Evolutionary conservation across 2,113 vertebrate species (phyloP), one percentile per base, ranked within the genome.

Genomic region (Ceyx melanurus): DNA sequence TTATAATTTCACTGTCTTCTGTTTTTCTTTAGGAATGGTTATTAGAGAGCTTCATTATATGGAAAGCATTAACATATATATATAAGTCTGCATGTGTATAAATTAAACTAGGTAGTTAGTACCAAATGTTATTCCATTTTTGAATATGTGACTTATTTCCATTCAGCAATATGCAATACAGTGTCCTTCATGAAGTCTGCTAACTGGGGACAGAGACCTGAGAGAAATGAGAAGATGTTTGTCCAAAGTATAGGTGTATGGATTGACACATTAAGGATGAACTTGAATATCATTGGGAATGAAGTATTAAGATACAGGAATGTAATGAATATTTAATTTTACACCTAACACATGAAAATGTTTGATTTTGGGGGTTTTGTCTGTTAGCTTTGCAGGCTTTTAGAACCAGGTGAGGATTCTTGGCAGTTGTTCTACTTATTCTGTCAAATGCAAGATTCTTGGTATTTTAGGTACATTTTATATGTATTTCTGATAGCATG

Each of bases 281-380:
- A 33, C 7, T 28, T 45, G 5, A 42, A 70, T 73, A 10, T 86
- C 42, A n/a, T 5, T 68, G 7, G n/a, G 12, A n/a, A 56, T 60
- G 23, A 90, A 88, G 16, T 77, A 26, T n/a, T 64, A 9, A 28
- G 7, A 25, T 42, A 46, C 5, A 46, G n/a, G 17, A 80, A 67
- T 6, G 10, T 23, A 54, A 40, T 0, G 0, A 35, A 9, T 61
- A 31, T 73, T 79, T 43, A 35, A 28, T 73, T 71, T 89, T 51
- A 20, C 9, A 3, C 8, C 7, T 61, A 73, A 20, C 5, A 25
- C 2, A 2, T 17, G 13, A 45, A 10, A 46, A 35, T 1, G 0
- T 70, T 73, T 20, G 43, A 2, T 0, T 4, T 22, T 76, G 15
- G 6, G 18, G n/a, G 9, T 8, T 57, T 93, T 82, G 9, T 56